phyloP scores from a whole-genome alignment of 1,140 invertebrate genomes.

The Bombus haemorrhoidalis region DNA sequence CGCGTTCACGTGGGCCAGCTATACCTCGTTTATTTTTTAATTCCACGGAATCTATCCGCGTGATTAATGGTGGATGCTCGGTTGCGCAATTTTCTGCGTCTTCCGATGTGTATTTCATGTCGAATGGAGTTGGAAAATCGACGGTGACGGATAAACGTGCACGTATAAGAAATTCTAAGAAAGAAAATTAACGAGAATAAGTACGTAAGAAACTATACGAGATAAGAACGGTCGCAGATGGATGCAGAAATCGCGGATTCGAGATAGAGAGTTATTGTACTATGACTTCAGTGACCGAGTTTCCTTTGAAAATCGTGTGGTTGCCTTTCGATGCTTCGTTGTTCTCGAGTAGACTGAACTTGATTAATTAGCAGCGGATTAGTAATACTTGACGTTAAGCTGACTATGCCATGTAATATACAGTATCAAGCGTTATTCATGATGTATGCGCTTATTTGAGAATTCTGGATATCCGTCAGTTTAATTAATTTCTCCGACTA shows the following conservation, averaged over 20 bases:
- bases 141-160: neutral
- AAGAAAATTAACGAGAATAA: slow-evolving; percentile 5
- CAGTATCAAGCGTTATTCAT: neutral
- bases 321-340: neutral
- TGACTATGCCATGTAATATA: neutral
- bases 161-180: neutral
- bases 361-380: slow-evolving; percentile 16
- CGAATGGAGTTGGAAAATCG: neutral
- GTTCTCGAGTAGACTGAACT: neutral
- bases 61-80: slow-evolving; percentile 37
- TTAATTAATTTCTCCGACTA: neutral
- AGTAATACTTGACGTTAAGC: neutral
- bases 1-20: slow-evolving; percentile 12
- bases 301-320: slow-evolving; percentile 6
- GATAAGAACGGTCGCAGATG: neutral
- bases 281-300: slow-evolving; percentile 12
- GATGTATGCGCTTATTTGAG: neutral
- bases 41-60: slow-evolving; percentile 28
- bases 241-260: neutral
- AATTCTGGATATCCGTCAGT: neutral
- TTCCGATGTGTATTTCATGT: neutral
- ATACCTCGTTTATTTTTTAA: slow-evolving; percentile 37
- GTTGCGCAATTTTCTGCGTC: slow-evolving; percentile 1
- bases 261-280: slow-evolving; percentile 25
- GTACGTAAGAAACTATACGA: neutral